A percentile compares a stretch with the other conserved stretches of the same genome.
Evolutionary conservation across 2,113 vertebrate species (phyloP).

Genomic region (Saguinus midas): DNA sequence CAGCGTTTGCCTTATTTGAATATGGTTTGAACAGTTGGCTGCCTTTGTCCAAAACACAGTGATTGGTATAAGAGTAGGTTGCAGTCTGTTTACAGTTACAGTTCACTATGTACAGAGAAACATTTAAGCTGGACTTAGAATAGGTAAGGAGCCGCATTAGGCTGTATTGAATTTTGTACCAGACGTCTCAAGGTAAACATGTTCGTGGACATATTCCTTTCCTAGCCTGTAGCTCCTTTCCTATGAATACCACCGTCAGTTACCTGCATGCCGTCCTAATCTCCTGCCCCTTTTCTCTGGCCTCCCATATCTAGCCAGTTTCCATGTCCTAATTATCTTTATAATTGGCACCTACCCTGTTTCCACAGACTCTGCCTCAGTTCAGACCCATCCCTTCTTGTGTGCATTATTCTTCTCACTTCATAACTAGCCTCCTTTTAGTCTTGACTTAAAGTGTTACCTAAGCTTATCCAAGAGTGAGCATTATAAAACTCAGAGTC

Average conservation of each 20-base stretch:
- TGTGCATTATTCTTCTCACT: neutral
- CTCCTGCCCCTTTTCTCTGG: neutral
- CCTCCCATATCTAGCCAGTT: neutral
- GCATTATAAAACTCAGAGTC: neutral
- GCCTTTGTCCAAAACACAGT: neutral
- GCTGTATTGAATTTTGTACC: neutral
- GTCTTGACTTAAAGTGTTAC: neutral
- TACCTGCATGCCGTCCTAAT: neutral
- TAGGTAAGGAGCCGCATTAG: neutral
- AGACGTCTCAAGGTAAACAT: neutral
- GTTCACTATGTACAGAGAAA: neutral
- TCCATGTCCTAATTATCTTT: neutral
- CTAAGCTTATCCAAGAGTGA: neutral
- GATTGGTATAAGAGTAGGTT: neutral
- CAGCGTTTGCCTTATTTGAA: neutral
- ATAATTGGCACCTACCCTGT: neutral
- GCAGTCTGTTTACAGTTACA: neutral
- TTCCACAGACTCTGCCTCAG: neutral
- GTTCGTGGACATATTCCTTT: accelerated
- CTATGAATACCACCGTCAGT: neutral
- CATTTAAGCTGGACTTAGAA: neutral
- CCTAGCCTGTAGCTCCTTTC: neutral
- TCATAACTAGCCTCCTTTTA: neutral
- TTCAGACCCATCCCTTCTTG: neutral
- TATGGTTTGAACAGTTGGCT: neutral